A percentile compares a stretch with the other conserved stretches of the same genome.
Conservation (phyloP, 2,888 invertebrate species). For the Gastracanthus pulcherrimus region DNA sequence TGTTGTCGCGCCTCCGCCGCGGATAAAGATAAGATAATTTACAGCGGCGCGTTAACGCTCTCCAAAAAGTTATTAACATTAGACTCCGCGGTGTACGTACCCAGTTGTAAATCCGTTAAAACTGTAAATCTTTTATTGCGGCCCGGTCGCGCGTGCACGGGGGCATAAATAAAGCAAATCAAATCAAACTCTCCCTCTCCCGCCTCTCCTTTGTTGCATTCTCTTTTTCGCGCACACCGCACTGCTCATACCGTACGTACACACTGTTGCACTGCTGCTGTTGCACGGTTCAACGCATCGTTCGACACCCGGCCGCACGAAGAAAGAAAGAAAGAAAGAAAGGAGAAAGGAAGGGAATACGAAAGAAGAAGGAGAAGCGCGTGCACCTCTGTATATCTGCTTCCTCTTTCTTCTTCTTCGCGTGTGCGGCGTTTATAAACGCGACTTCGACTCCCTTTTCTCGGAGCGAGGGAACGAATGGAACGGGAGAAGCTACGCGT, state of each 20-base stretch:
- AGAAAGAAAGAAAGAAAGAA: slow-evolving; percentile 6
- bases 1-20: neutral
- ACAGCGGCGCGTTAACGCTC: neutral
- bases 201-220: neutral
- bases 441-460: too few species aligned
- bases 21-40: neutral
- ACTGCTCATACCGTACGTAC: too few species aligned
- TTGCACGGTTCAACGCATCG: too few species aligned
- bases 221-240: neutral
- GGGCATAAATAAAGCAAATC: slow-evolving; percentile 24
- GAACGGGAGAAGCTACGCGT: neutral
- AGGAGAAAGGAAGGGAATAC: slow-evolving; percentile 8
- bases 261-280: too few species aligned
- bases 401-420: slow-evolving; percentile 2
- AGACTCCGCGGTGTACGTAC: neutral
- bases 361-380: slow-evolving; percentile 3
- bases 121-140: slow-evolving; percentile 17
- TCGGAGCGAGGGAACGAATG: too few species aligned
- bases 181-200: neutral
- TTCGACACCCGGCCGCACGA: neutral
- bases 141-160: neutral
- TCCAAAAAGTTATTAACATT: neutral
- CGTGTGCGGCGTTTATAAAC: neutral
- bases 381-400: slow-evolving; percentile 18
- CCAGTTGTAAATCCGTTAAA: slow-evolving; percentile 32